Base-by-base conservation (phyloP, 2,113 vertebrate species). In the Accipiter cooperii region DNA sequence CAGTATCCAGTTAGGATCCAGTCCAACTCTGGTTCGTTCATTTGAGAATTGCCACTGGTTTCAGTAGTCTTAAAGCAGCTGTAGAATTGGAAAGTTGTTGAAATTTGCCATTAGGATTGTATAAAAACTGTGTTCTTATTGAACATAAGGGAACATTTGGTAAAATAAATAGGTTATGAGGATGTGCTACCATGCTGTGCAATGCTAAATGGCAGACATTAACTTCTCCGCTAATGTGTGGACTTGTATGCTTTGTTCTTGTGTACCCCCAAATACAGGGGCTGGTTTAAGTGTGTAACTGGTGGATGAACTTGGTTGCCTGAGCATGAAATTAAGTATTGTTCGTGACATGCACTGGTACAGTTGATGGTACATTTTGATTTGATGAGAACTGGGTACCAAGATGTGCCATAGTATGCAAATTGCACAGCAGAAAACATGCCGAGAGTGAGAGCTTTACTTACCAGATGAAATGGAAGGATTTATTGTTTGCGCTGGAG, bases 21-120 rank as follows among this genome's bases (percentile, higher is more conserved):
- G n/a, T 46, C 33, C 0, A 2, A 17, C 61, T 44, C 15, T 7
- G 16, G 8, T 18, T 76, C 1, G 2, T 36, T 65, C 4, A 1
- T 69, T 44, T 69, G 49, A 42, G 75, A 79, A 69, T 20, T 61
- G 44, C 31, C 24, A 1, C 73, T 25, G 51, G 68, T 87, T 78
- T 63, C 36, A 36, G 28, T 38, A 47, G 54, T 54, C 38, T 44
- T 66, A 13, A 12, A 81, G 42, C 44, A 51, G 55, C 20, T 78
- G 65, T 47, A 76, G 24, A 78, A 71, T 5, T 61, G 49, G 34
- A 46, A 90, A 82, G 47, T 68, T 12, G 0, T 74, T 91, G 68
- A 20, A 55, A 60, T 84, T 96, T 63, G 9, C 47, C 33, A 3
- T 63, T 78, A 52, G 15, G 10, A 29, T 63, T 80, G 19, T 87